Conservation (phyloP, 2,797 vertebrate genomes). For the Anguilla pacifica region DNA sequence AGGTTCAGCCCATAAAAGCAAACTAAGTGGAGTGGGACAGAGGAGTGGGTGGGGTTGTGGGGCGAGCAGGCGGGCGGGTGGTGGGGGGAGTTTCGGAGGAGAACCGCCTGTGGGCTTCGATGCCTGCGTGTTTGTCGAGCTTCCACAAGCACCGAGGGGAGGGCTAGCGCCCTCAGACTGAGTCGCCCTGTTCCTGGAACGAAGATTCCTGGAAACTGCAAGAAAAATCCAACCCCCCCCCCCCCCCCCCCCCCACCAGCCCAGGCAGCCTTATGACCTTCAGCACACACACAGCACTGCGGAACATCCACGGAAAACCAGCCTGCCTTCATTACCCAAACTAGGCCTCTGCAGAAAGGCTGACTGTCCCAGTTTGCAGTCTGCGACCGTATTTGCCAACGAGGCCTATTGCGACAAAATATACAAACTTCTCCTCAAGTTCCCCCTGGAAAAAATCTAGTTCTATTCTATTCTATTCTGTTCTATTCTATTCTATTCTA, state of each 20-base stretch:
- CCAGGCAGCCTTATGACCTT: background rate
- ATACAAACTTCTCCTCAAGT: no score
- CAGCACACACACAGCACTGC: background rate
- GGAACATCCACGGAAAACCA: background rate
- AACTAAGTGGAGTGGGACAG: background rate
- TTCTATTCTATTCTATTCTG: no score
- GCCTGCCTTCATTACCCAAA: background rate
- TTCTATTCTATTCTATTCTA: no score
- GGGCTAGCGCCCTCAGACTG: slow-evolving; percentile 24
- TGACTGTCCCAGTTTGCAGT: background rate
- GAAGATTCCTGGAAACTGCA: slow-evolving; percentile 32
- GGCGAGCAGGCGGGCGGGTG: no score
- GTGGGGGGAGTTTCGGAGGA: no score
- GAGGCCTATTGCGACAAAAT: background rate
- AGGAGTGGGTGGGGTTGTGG: background rate
- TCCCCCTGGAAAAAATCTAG: no score
- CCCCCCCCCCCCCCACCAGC: background rate
- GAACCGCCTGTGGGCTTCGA: background rate
- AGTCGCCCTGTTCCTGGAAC: slow-evolving; percentile 34
- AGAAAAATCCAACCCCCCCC: background rate
- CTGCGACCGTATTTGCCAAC: background rate
- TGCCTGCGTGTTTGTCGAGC: background rate
- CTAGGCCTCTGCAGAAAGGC: background rate
- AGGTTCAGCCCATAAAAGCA: no score
- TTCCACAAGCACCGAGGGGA: background rate